These are phyloP conservation scores for Merodon equestris DNA, from an alignment of 2,888 invertebrate genomes.

Conservation along the genomic window DNA sequence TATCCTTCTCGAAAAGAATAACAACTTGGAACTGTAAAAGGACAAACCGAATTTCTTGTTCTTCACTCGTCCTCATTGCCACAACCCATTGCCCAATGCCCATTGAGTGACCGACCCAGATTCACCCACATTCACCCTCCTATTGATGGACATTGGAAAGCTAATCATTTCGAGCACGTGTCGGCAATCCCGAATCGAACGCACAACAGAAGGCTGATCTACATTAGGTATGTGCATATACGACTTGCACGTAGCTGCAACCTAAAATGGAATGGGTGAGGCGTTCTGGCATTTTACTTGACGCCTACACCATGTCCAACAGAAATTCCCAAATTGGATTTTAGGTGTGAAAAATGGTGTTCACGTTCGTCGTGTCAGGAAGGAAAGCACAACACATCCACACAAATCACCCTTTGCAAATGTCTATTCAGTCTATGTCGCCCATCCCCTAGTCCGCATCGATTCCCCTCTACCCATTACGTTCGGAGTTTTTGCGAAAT, in stretches of 20 bases:
- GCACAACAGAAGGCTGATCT: conserved; percentile 23
- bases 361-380: no score
- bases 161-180: conserved; percentile 67
- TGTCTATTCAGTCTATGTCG: no score
- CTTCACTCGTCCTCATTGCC: no score
- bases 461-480: conserved; percentile 16
- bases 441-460: no score
- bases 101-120: conserved; percentile 58
- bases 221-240: conserved; percentile 48
- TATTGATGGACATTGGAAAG: conserved; percentile 23
- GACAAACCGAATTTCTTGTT: no score
- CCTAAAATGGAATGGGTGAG: conserved; percentile 14
- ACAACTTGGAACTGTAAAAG: conserved; percentile 41
- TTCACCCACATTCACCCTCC: conserved; percentile 36
- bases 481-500: conserved; percentile 57
- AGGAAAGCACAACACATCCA: conserved; percentile 2
- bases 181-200: conserved; percentile 33
- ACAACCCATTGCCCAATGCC: conserved; percentile 58
- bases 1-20: conserved; percentile 35
- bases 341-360: conserved; percentile 65
- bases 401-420: conserved; percentile 57
- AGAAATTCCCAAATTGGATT: conserved; percentile 63
- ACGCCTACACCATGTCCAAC: conserved; percentile 62
- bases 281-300: conserved; percentile 25
- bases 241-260: conserved; percentile 49